phyloP scores from a whole-genome alignment of 1,140 invertebrate genomes.

The Drosophila erecta region DNA sequence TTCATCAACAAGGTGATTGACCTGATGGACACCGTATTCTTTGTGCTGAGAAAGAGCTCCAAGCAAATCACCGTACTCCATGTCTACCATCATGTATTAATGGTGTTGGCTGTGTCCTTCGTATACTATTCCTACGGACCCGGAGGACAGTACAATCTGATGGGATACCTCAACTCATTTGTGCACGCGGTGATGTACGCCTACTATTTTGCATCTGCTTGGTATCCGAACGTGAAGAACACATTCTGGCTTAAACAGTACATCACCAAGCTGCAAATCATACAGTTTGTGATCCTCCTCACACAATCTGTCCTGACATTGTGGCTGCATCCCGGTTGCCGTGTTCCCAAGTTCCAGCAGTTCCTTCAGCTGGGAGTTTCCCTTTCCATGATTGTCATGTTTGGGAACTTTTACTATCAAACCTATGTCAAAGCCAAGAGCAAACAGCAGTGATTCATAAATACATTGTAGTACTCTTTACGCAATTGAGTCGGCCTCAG shows the following conservation, averaged over 20 bases:
- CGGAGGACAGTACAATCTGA: conserved; percentile 89
- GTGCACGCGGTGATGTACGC: conserved; percentile 92
- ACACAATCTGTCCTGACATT: conserved; percentile 87
- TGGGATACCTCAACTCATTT: conserved; percentile 90
- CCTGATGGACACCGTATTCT: conserved; percentile 91
- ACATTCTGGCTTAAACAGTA: conserved; percentile 94
- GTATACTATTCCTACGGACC: conserved; percentile 33
- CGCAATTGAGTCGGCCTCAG: neutral
- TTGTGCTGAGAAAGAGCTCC: conserved; percentile 93
- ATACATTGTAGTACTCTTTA: conserved; percentile 12
- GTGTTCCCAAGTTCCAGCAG: neutral
- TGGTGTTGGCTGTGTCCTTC: conserved; percentile 1
- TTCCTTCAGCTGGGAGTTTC: conserved; percentile 84
- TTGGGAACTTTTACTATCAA: conserved; percentile 90
- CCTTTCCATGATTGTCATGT: conserved; percentile 89
- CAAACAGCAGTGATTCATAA: conserved; percentile 20
- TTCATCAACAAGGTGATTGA: conserved; percentile 84
- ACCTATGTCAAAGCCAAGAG: conserved; percentile 35
- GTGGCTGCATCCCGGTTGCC: conserved; percentile 88
- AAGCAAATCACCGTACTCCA: conserved; percentile 94
- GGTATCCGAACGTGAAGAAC: conserved; percentile 87
- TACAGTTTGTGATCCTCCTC: conserved; percentile 90
- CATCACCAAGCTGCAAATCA: conserved; percentile 91
- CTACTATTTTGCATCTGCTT: conserved; percentile 90
- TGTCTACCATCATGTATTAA: conserved; percentile 91